Conservation (phyloP, 2,113 vertebrate genomes). For the Ptyas mucosa region DNA sequence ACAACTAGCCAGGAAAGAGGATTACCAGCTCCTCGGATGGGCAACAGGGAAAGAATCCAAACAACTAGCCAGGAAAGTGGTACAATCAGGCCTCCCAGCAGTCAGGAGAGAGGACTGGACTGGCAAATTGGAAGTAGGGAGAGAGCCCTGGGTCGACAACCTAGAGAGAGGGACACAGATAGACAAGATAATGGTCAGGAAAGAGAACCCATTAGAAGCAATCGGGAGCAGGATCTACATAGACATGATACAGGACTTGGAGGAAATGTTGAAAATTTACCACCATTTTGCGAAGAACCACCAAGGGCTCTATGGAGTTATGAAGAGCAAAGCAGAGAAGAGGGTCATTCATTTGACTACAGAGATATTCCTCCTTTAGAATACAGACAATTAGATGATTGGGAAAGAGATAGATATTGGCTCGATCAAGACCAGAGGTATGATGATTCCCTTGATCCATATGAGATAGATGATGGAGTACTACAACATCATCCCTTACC, state of each 20-base stretch:
- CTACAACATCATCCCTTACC: conserved; percentile 68
- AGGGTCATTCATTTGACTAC: conserved; percentile 73
- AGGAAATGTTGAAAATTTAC: conserved; percentile 63
- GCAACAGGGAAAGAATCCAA: too few relatives aligned
- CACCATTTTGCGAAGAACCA: conserved; percentile 67
- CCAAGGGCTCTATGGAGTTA: conserved; percentile 66
- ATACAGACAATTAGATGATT: conserved; percentile 69
- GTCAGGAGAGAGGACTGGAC: conserved; percentile 58
- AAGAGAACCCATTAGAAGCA: conserved; percentile 63
- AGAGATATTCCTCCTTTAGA: conserved; percentile 70
- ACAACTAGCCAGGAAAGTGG: conserved; percentile 51
- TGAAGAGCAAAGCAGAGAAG: conserved; percentile 75
- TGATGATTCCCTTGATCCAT: conserved; percentile 74
- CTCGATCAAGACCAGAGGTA: conserved; percentile 79
- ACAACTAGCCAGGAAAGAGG: not conserved
- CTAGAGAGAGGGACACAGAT: conserved; percentile 58
- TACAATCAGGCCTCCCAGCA: conserved; percentile 44
- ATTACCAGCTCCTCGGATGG: too few relatives aligned
- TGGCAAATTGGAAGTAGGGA: conserved; percentile 62
- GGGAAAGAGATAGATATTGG: conserved; percentile 82
- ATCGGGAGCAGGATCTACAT: conserved; percentile 66
- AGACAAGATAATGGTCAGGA: conserved; percentile 61
- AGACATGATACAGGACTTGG: conserved; percentile 64
- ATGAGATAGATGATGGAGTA: conserved; percentile 80
- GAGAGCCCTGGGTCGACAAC: conserved; percentile 35